Evolutionary conservation across 2,888 invertebrate genomes (phyloP).

Genomic region (Bimastos eiseni): DNA sequence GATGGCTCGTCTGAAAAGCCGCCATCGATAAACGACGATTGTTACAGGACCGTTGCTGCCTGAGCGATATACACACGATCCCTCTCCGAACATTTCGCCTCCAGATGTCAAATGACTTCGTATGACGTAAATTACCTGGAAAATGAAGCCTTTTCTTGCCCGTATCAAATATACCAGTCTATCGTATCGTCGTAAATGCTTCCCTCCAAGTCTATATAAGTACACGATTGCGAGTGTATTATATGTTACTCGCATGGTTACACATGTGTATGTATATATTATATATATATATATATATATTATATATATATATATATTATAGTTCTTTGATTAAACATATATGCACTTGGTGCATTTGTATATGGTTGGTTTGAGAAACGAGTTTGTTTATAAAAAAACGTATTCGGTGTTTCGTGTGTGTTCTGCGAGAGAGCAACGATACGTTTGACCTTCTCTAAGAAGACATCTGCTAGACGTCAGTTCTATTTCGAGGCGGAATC

Average conservation of each 20-base stretch:
- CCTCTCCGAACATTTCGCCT: background rate
- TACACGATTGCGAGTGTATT: too few relatives aligned
- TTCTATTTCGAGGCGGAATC: background rate
- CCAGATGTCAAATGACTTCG: background rate
- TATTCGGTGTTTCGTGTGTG: background rate
- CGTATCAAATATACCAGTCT: background rate
- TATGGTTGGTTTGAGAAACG: background rate
- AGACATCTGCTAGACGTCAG: background rate
- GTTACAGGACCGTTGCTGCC: background rate
- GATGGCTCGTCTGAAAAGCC: background rate
- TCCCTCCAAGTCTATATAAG: background rate
- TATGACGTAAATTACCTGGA: conserved; percentile 13
- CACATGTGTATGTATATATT: too few relatives aligned
- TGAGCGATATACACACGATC: background rate
- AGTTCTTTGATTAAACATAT: background rate
- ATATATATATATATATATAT: background rate
- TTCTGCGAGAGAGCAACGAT: background rate
- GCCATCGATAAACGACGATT: background rate
- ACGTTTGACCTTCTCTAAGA: background rate
- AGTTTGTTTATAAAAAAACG: background rate
- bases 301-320: background rate
- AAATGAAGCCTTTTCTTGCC: background rate
- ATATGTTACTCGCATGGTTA: background rate
- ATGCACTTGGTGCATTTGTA: background rate
- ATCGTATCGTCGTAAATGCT: too few relatives aligned